Base-by-base conservation (phyloP, 2,888 invertebrate genomes). In the Eristalis intricaria region DNA sequence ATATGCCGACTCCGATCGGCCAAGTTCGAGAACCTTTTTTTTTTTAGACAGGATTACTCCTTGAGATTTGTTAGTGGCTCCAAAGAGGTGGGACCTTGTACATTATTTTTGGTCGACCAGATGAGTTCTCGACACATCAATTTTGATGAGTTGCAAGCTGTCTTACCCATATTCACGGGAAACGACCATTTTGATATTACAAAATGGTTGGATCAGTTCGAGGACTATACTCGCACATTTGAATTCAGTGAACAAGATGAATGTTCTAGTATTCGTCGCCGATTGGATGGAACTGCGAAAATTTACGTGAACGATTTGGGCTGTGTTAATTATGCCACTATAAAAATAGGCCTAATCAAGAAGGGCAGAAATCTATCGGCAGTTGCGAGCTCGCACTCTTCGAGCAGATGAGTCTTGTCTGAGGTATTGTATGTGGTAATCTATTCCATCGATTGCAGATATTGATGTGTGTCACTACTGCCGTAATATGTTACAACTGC, bases 391-490 rank as follows among this genome's bases (percentile, higher is more conserved):
- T 13, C 66, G 40, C 1, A 26, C 58, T 35, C 10, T 26, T 26
- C 3, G 11, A 35, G 35, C 35, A 11, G 2, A 23, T 38, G 66
- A 76, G 40, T 66, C 66, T 1, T 66, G 58, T 19, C 58, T 66
- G 29, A 76, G 66, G 11, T 75, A 75, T n/a, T 38, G 69, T 81
- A 4, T n/a, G 69, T 81, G 19, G 8, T 75, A 26, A 81, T 75
- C 40, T 13, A 73, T 80, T 15, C 58, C 80, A 40, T 7, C 40
- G 40, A 64, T 68, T 26, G 61, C 43, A 11, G 58, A 64, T 10
- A 23, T 73, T n/a, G 61, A 38, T 2, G 71, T 76, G 22, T 22
- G 32, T 22, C 38, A 13, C 29, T 60, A 66, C n/a, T 29, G 60
- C 1, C 32, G 32, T 76, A 4, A 38, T 40, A 11, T 76, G 75